phyloP scores from a whole-genome alignment of 2,888 invertebrate genomes.

The Hedya salicella region DNA sequence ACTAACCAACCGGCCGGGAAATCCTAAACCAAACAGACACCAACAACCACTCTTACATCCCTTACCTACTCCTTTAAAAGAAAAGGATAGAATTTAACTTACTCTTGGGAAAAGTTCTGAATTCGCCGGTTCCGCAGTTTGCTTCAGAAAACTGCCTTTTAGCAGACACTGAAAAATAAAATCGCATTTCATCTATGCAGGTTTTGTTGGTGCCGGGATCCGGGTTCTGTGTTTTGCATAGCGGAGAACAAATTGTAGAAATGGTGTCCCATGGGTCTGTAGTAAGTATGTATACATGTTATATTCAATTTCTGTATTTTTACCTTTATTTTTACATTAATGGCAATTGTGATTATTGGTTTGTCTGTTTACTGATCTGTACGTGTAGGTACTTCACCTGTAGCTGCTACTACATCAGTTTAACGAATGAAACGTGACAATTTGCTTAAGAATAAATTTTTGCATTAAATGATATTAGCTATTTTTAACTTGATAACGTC shows the following conservation, averaged over 20 bases:
- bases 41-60: conserved; percentile 8
- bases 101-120: background rate
- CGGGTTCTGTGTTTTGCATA: conserved; percentile 47
- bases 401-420: too few species aligned
- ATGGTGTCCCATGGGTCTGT: background rate
- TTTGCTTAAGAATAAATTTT: too few species aligned
- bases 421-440: too few species aligned
- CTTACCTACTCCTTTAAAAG: background rate
- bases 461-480: too few species aligned
- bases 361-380: too few species aligned
- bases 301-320: too few species aligned
- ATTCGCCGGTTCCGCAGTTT: conserved; percentile 52
- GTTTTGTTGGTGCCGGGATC: conserved; percentile 49
- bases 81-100: background rate
- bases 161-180: conserved; percentile 68
- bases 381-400: too few species aligned
- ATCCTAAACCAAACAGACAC: background rate
- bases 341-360: too few species aligned
- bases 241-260: background rate
- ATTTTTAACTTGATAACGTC: too few species aligned
- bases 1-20: conserved; percentile 24
- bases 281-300: background rate
- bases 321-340: too few species aligned
- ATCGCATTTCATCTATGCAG: conserved; percentile 53
- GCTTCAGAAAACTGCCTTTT: conserved; percentile 67